Base-by-base conservation (phyloP, 2,797 vertebrate species). In the Orientallactaga sibirica region DNA sequence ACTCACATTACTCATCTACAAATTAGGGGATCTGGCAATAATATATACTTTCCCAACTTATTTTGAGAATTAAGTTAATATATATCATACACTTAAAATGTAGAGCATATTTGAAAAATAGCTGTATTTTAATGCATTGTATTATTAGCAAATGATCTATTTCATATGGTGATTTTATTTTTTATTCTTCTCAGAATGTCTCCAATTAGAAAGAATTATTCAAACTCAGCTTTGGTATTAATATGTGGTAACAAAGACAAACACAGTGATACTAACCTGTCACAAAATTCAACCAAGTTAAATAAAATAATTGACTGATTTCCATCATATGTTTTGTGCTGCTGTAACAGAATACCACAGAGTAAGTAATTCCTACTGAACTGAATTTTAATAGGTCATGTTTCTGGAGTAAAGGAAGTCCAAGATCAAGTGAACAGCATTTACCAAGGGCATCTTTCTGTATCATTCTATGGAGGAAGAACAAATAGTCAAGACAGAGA, bases 271-370 rank as follows among this genome's bases (percentile, higher is more conserved):
- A 16, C 25, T 33, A 58, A 73, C 19, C n/a, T 90, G 64, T 91
- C n/a, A 80, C 89, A 85, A 48, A 92, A 33, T 80, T 86, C 19
- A 92, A 33, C 15, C 64, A 58, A 95, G 19, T 16, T 83, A 82
- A 94, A 67, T 86, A 89, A 88, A 94, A 89, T 3, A 90, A 55
- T 83, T 62, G 76, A 58, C 24, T 80, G 19, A 52, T 29, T 73
- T 20, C 41, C 75, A 67, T 84, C 33, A 8, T 83, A 18, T 37
- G 37, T 58, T 71, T 73, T 90, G 33, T 71, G 3, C 55, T 58
- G 3, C n/a, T 43, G 11, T 58, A 86, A 95, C 5, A 71, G 55
- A 33, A 48, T 58, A 90, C 16, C 5, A 83, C 18, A 67, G 27
- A 58, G 8, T 48, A 33, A 9, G 15, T 52, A 90, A 76, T 76